phyloP scores from a whole-genome alignment of 2,113 vertebrate genomes.

The Cheirogaleus medius region DNA sequence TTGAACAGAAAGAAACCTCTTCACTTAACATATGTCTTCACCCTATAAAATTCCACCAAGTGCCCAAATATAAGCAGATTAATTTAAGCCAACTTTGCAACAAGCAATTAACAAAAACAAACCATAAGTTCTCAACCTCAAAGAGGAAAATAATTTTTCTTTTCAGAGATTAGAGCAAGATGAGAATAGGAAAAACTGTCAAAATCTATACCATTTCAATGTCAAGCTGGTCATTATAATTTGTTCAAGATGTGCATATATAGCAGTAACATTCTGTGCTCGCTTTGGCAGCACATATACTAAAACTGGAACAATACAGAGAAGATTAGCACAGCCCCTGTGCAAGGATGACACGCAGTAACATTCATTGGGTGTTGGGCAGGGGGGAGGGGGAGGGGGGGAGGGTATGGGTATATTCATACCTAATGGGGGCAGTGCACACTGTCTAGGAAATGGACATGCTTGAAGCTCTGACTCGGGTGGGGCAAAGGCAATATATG shows the following conservation, averaged over 20 bases:
- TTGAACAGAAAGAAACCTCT: slow-evolving; percentile 74
- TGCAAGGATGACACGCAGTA: too few relatives aligned
- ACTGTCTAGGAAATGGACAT: too few relatives aligned
- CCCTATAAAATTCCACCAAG: slow-evolving; percentile 74
- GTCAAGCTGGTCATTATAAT: slow-evolving; percentile 8
- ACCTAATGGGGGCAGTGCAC: too few relatives aligned
- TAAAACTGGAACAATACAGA: too few relatives aligned
- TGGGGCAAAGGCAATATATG: too few relatives aligned
- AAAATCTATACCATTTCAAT: slow-evolving; percentile 16
- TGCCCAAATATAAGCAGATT: slow-evolving; percentile 70
- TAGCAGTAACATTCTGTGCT: too few relatives aligned
- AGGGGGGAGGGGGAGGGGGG: too few relatives aligned
- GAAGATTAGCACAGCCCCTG: too few relatives aligned
- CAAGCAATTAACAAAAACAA: slow-evolving; percentile 74
- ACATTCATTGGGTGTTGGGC: too few relatives aligned
- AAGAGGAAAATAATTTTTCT: slow-evolving; percentile 51
- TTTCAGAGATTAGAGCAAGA: slow-evolving; percentile 14
- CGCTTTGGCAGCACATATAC: too few relatives aligned
- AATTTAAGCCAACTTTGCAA: slow-evolving; percentile 80
- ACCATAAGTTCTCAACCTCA: slow-evolving; percentile 41
- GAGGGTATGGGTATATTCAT: too few relatives aligned
- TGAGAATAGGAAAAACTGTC: background rate
- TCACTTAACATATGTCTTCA: slow-evolving; percentile 72
- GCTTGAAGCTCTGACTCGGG: too few relatives aligned
- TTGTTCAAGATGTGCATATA: background rate